A percentile compares a stretch with the other conserved stretches of the same genome.
phyloP scores from a whole-genome alignment of 2,113 vertebrate species.

The Galemys pyrenaicus region DNA sequence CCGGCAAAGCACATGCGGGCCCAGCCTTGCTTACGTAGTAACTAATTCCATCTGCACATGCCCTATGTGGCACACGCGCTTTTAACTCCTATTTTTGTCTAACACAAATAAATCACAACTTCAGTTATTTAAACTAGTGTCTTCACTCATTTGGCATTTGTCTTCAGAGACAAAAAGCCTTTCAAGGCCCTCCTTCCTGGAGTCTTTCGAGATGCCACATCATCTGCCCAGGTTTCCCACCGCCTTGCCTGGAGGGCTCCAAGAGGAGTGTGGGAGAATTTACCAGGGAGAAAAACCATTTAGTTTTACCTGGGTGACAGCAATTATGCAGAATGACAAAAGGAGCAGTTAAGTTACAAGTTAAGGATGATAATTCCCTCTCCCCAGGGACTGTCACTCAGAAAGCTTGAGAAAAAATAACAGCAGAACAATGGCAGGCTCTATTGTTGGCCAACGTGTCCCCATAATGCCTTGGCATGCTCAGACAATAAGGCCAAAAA shows the following conservation, averaged over 20 bases:
- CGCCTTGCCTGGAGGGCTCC: conserved; percentile 81
- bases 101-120: neutral
- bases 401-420: conserved; percentile 76
- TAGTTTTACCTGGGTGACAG: conserved; percentile 88
- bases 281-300: conserved; percentile 79
- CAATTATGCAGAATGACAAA: conserved; percentile 87
- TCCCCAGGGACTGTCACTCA: conserved; percentile 87
- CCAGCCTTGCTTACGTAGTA: neutral
- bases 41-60: neutral
- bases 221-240: conserved; percentile 71
- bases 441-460: conserved; percentile 65
- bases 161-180: conserved; percentile 67
- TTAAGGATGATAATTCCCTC: conserved; percentile 81
- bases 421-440: conserved; percentile 66
- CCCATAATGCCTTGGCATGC: conserved; percentile 73
- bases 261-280: conserved; percentile 82
- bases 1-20: neutral
- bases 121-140: conserved; percentile 17
- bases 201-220: conserved; percentile 71
- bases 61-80: neutral
- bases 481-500: conserved; percentile 56
- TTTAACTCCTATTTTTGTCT: neutral
- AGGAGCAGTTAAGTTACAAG: conserved; percentile 85
- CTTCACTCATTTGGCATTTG: conserved; percentile 50
- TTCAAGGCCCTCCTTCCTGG: conserved; percentile 71